Conservation (phyloP, 2,113 vertebrate species). For the Ifrita kowaldi region DNA sequence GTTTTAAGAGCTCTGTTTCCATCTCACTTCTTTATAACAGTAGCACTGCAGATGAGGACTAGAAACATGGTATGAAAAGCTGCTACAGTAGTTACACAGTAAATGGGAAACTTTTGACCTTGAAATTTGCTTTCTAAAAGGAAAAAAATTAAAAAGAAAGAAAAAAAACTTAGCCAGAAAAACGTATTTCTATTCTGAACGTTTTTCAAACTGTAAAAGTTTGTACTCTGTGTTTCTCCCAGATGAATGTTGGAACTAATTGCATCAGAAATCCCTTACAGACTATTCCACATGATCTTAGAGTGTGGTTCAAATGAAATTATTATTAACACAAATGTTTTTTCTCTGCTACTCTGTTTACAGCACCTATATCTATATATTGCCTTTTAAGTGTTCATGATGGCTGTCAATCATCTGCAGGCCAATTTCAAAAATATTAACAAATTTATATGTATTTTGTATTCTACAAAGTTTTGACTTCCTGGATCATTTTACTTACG, state of each 20-base stretch:
- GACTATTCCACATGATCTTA: background rate
- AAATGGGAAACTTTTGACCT: background rate
- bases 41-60: background rate
- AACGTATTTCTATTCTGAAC: background rate
- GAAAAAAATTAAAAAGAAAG: accelerated
- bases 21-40: background rate
- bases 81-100: background rate
- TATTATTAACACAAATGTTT: background rate
- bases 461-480: background rate
- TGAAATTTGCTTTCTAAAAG: background rate
- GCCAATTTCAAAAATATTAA: background rate
- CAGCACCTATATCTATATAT: background rate
- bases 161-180: background rate
- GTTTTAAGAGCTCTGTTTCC: background rate
- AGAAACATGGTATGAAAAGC: background rate
- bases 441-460: background rate
- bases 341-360: background rate
- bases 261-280: background rate
- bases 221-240: background rate
- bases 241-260: background rate
- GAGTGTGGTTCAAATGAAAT: background rate
- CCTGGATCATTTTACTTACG: background rate
- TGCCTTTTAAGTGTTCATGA: background rate
- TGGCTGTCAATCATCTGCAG: background rate
- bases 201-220: background rate